A percentile compares a stretch with the other conserved stretches of the same genome.
Evolutionary conservation across 2,888 invertebrate genomes (phyloP).

Genomic region (Ryuthela nishihirai): DNA sequence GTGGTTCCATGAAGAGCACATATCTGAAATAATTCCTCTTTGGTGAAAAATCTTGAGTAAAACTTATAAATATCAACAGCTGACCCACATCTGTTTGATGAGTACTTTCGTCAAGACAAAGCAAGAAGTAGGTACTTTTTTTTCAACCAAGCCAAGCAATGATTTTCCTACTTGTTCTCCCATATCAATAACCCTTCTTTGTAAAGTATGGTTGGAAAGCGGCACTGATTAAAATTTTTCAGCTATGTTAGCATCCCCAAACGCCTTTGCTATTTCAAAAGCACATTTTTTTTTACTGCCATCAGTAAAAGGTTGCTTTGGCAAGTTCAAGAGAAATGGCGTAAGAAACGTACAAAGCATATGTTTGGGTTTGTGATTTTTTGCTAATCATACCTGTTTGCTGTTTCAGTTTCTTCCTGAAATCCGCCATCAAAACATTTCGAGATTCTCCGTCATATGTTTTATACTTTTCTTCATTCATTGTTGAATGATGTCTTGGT

Average conservation of each 20-base stretch:
- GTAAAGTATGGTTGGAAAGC: slow-evolving; percentile 1
- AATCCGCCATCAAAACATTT: not conserved
- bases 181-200: too few species aligned
- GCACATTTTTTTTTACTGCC: not conserved
- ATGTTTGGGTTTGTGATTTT: not conserved
- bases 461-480: not conserved
- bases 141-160: too few species aligned
- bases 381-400: too few species aligned
- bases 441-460: not conserved
- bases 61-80: slow-evolving; percentile 1
- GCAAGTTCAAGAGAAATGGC: not conserved
- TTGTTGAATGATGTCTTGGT: slow-evolving; percentile 3
- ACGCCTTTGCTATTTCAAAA: not conserved
- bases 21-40: too few species aligned
- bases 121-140: too few species aligned
- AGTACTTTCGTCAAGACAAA: not conserved
- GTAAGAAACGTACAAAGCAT: not conserved
- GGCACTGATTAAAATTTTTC: too few species aligned
- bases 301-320: not conserved
- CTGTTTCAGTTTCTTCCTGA: too few species aligned
- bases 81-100: not conserved
- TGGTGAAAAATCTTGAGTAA: slow-evolving; percentile 3
- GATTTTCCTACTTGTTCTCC: too few species aligned
- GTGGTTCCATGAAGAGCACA: too few species aligned
- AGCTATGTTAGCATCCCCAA: too few species aligned